phyloP scores from a whole-genome alignment of 2,797 vertebrate genomes.

The Furcifer pardalis region DNA sequence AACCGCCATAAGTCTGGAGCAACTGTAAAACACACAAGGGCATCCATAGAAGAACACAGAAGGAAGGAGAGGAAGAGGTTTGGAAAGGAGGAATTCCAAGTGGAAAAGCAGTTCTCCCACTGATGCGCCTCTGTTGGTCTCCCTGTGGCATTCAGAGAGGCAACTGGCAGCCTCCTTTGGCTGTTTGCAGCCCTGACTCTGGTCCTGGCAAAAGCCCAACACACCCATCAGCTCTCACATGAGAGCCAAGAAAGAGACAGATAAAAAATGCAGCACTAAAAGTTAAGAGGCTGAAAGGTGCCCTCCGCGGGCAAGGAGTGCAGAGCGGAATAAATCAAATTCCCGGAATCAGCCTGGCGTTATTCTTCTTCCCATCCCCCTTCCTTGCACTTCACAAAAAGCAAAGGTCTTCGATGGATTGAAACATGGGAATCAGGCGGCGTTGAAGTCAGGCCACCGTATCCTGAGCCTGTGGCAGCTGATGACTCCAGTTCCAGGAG shows the following conservation, averaged over 20 bases:
- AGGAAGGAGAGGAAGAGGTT: background rate
- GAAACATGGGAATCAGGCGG: background rate
- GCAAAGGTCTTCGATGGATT: background rate
- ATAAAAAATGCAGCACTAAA: background rate
- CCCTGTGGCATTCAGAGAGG: background rate
- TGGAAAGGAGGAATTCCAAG: background rate
- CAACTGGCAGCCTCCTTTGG: rapidly evolving
- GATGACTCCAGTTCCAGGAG: too few species aligned
- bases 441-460: background rate
- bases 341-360: conserved; percentile 32
- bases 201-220: conserved; percentile 33
- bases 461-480: too few species aligned
- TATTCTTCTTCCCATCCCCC: rapidly evolving
- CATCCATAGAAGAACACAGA: too few species aligned
- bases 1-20: background rate
- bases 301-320: background rate
- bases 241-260: conserved; percentile 5
- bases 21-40: too few species aligned
- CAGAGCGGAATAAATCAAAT: background rate
- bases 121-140: background rate
- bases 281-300: background rate
- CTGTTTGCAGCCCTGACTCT: too few species aligned
- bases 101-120: background rate
- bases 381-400: background rate
- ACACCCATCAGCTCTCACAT: background rate